Conservation (phyloP, 2,797 vertebrate genomes). For the Sebastes kiyomatsui region DNA sequence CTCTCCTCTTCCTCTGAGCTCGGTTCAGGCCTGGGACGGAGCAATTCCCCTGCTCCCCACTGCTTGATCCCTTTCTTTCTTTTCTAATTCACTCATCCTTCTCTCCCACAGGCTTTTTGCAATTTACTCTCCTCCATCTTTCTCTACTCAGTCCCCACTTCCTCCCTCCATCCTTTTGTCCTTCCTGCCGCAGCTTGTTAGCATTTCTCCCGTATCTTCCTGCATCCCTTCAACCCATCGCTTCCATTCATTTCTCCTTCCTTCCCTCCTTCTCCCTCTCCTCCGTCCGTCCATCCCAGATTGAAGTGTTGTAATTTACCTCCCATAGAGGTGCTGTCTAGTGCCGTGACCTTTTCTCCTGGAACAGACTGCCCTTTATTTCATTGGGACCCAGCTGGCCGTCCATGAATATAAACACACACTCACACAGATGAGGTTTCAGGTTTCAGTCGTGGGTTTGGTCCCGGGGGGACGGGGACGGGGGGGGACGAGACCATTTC, state of each 20-base stretch:
- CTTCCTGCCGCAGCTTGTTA: neutral
- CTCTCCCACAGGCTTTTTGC: neutral
- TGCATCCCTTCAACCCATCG: neutral
- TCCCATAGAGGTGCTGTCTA: constrained; percentile 17
- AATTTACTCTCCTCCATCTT: neutral
- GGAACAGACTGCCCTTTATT: constrained; percentile 48
- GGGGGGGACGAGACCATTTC: neutral
- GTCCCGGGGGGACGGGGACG: neutral
- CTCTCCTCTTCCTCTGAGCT: neutral
- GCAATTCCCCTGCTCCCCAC: neutral
- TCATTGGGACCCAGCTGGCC: constrained; percentile 44
- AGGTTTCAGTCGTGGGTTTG: neutral
- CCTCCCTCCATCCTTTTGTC: neutral
- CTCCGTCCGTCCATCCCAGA: neutral
- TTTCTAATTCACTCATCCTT: neutral
- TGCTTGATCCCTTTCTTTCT: neutral
- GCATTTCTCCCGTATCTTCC: neutral
- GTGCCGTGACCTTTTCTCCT: constrained; percentile 64
- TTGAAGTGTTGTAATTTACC: constrained; percentile 40
- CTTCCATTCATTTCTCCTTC: neutral
- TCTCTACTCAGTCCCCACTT: neutral
- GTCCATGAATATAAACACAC: constrained; percentile 8
- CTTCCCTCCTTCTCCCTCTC: neutral
- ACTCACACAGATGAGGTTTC: constrained; percentile 32
- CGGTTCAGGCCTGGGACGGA: too few species aligned